Conservation (phyloP, 2,797 vertebrate species). For the Bradypodion pumilum region DNA sequence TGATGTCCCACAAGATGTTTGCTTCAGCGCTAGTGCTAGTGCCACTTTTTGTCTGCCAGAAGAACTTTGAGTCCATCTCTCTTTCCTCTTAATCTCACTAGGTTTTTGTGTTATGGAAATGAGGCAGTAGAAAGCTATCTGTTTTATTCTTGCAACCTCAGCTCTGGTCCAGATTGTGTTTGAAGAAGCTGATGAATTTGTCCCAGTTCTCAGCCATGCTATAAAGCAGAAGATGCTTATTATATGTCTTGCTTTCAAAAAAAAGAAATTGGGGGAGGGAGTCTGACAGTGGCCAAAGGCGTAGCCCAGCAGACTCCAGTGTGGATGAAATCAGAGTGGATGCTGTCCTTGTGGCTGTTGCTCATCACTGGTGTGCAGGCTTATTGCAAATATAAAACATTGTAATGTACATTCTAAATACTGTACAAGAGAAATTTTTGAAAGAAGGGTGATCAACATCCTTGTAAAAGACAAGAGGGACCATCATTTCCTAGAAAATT, state of each 20-base stretch:
- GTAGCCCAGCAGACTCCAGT: not conserved
- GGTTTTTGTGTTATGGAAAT: not conserved
- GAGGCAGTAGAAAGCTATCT: not conserved
- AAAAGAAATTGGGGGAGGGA: not conserved
- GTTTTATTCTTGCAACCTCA: too few relatives aligned
- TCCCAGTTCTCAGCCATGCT: too few relatives aligned
- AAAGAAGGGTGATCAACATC: not conserved
- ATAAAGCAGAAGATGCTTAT: not conserved
- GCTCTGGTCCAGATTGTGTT: not conserved
- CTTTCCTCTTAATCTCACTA: not conserved
- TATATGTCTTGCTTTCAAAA: not conserved
- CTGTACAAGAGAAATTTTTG: not conserved
- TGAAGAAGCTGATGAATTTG: not conserved
- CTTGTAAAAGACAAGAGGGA: not conserved
- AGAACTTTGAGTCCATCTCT: not conserved
- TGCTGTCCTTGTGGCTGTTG: not conserved
- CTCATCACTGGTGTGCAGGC: too few relatives aligned
- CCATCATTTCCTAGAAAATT: not conserved
- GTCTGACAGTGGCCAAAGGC: too few relatives aligned
- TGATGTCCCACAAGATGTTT: not conserved
- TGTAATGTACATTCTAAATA: not conserved
- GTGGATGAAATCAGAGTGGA: not conserved
- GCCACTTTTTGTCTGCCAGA: not conserved
- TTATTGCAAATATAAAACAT: too few relatives aligned
- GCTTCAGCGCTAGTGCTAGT: not conserved